Percentiles rank a stretch among this genome's conserved stretches.
Evolutionary conservation across 2,113 vertebrate genomes (phyloP).

Genomic region (Heptranchias perlo): DNA sequence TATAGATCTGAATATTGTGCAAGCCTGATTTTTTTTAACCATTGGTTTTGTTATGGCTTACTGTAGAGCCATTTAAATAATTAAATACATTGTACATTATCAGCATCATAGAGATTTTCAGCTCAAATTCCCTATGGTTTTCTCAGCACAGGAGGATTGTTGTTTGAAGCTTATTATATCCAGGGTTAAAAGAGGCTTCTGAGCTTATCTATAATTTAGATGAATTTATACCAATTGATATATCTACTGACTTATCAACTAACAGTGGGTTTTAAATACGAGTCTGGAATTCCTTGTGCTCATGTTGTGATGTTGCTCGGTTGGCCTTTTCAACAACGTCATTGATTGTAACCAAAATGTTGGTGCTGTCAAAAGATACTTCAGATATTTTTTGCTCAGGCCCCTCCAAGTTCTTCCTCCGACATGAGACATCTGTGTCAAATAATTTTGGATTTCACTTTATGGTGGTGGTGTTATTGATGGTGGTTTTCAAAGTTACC

Average conservation of each 20-base stretch:
- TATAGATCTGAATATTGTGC: neutral
- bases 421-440: neutral
- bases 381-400: neutral
- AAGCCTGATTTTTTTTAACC: neutral
- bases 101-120: neutral
- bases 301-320: neutral
- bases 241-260: neutral
- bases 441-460: neutral
- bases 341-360: neutral
- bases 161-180: neutral
- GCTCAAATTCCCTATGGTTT: neutral
- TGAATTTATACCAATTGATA: neutral
- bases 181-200: neutral
- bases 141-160: neutral
- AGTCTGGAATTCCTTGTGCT: neutral
- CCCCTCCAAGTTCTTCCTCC: neutral
- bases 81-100: neutral
- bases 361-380: neutral
- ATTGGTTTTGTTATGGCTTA: neutral
- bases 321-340: neutral
- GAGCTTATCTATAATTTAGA: neutral
- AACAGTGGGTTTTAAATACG: neutral
- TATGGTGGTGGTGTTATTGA: neutral
- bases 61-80: neutral
- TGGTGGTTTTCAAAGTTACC: neutral